Conservation (phyloP, 2,797 vertebrate species). For the Oophaga sylvatica region DNA sequence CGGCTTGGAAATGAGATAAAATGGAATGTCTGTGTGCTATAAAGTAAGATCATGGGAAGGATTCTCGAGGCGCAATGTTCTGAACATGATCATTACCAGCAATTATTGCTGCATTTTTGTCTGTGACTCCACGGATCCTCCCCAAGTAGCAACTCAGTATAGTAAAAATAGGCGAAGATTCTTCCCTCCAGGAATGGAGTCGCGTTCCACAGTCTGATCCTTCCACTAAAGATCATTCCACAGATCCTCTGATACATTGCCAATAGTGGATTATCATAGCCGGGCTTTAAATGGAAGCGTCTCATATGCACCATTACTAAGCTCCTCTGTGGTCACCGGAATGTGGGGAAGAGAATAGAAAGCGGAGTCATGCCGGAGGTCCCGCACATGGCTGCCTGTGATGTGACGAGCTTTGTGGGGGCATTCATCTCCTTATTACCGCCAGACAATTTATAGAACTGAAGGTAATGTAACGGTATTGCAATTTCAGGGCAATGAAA, state of each 20-base stretch:
- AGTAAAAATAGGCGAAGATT: neutral
- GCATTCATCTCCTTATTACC: neutral
- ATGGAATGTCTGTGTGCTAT: neutral
- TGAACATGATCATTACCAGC: neutral
- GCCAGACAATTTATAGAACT: neutral
- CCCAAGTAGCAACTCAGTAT: neutral
- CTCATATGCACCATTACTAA: conserved; percentile 8
- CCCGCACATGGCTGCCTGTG: neutral
- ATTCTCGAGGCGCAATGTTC: neutral
- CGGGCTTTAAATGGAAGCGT: conserved; percentile 41
- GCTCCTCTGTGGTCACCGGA: conserved; percentile 32
- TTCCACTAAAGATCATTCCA: conserved; percentile 7
- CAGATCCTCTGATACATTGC: conserved; percentile 32
- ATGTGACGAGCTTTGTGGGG: neutral
- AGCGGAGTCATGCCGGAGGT: neutral
- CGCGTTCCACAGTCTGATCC: neutral
- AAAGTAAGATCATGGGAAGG: neutral
- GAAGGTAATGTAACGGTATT: neutral
- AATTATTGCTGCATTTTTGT: neutral
- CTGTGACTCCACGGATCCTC: neutral
- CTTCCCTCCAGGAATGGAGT: neutral
- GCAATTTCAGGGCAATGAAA: neutral
- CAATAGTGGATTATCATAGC: conserved; percentile 36
- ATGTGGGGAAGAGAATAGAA: conserved; percentile 22
- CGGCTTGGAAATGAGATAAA: neutral